Base-by-base conservation (phyloP, 1,140 invertebrate species). In the Orchesella cincta region DNA sequence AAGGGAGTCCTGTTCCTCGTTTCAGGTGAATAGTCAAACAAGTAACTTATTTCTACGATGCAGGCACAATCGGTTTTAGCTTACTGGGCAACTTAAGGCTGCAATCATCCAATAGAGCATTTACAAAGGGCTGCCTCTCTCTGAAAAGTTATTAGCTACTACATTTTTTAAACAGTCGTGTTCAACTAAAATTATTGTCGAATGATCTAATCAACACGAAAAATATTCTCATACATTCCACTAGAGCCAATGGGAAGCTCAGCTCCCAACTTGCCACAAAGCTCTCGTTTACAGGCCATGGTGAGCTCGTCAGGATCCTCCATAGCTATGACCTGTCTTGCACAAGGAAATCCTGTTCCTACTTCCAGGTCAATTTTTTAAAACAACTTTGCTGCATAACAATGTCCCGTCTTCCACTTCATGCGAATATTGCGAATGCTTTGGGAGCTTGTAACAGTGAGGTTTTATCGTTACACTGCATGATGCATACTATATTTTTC, bases 161-260 rank as follows among this genome's bases (percentile, higher is more conserved):
- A 8, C 39, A 46, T 46, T 46, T 46, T 46, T 46, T 46, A 46
- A 46, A 46, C 18, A 8, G 5, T 46, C 39, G 18, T 46, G 5
- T 46, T 46, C 5, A 46, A 46, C 5, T 46, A 8, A 46, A 46
- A 46, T 8, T 5, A 18, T 8, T 18, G 39, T 46, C 5, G 5
- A 46, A 46, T 46, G n/a, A n/a, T n/a, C n/a, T n/a, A n/a, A n/a
- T n/a, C n/a, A n/a, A n/a, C n/a, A n/a, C n/a, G n/a, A n/a, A 46
- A 46, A 46, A 46, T 46, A 18, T 46, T n/a, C 39, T 8, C 18
- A 18, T 46, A 46, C 39, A 18, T 46, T 46, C 39, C 5, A 46
- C 18, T 67, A 83, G 83, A 83, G 78, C 83, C 83, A 8, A 81
- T 83, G 54, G 83, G 83, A 20, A 83, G 83, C 71, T 78, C 82